These are phyloP conservation scores for Allobates femoralis DNA, from an alignment of 2,797 vertebrate genomes.

Conservation along the genomic window DNA sequence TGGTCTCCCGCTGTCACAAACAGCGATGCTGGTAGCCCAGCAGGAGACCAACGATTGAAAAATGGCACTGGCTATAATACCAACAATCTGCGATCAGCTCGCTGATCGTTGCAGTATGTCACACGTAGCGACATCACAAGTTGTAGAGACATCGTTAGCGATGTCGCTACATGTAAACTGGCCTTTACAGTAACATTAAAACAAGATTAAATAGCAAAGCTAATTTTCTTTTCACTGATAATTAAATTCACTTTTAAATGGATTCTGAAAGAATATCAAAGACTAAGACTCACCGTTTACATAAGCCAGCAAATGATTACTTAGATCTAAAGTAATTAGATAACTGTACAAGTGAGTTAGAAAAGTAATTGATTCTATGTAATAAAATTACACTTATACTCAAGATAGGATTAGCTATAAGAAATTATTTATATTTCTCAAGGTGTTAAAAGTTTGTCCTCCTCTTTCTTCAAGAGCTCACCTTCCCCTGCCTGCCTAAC, in stretches of 20 bases:
- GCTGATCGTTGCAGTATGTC: too few relatives aligned
- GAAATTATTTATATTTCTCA: constrained; percentile 16
- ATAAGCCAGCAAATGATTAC: constrained; percentile 29
- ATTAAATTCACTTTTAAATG: constrained; percentile 19
- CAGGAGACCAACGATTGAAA: too few relatives aligned
- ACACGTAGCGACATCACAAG: too few relatives aligned
- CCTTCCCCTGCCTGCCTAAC: too few relatives aligned
- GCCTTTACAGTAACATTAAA: constrained; percentile 24
- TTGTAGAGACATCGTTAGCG: too few relatives aligned
- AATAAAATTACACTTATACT: constrained; percentile 34
- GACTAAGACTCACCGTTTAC: constrained; percentile 18
- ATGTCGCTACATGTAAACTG: too few relatives aligned
- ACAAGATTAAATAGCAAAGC: constrained; percentile 29
- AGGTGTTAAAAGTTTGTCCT: not conserved
- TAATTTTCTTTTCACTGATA: constrained; percentile 17
- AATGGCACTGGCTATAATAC: too few relatives aligned
- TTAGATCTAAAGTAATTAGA: constrained; percentile 27
- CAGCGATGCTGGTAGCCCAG: too few relatives aligned
- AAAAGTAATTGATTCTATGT: constrained; percentile 41
- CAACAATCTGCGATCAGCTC: too few relatives aligned
- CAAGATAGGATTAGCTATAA: constrained; percentile 17
- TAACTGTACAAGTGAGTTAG: constrained; percentile 10
- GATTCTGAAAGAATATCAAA: constrained; percentile 5
- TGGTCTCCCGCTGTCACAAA: too few relatives aligned
- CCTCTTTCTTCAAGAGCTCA: too few relatives aligned